Evolutionary conservation across 2,113 vertebrate species (phyloP), one percentile per base, ranked within the genome.

Genomic region (Burhinus bistriatus): DNA sequence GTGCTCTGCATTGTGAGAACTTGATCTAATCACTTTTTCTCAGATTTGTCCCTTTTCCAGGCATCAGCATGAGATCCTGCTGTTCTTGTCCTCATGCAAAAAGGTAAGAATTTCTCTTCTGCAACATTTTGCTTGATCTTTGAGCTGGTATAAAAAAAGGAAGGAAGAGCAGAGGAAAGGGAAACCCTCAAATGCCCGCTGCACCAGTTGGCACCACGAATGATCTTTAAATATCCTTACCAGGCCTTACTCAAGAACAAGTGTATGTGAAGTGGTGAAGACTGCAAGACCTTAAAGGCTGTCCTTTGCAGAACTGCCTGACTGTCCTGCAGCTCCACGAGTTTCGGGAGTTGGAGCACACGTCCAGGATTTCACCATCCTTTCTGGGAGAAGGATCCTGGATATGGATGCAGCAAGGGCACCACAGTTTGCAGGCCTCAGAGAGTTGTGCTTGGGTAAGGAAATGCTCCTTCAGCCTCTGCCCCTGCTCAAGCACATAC

Each of bases 271-370:
- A 49, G 23, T 38, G 4, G 18, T 40, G 15, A 86, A 65, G 36
- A 42, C 32, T 16, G 8, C 73, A 36, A 69, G n/a, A 52, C 11
- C 44, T 57, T 44, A 44, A 68, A 68, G n/a, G 7, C 16, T 54
- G 11, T 47, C 10, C 12, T 82, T 57, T 85, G 47, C 40, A 61
- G 27, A 76, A 22, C 36, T 77, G 5, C 15, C 54, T 79, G 30
- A 14, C 9, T 80, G 16, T 9, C 18, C 29, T 68, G 45, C 29
- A 69, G 9, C 3, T 15, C 32, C 29, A 26, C 0, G 0, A 6
- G 5, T 62, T 61, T 80, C 59, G 58, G 42, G 9, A 83, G 6
- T 0, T 62, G 40, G 15, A 71, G 12, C 25, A 18, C 11, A 23
- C 13, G 4, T 25, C 32, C 27, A 55, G 40, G 6, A 70, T 61